Evolutionary conservation across 2,797 vertebrate species (phyloP), one percentile per base, ranked within the genome.

Genomic region (Pterois miles): DNA sequence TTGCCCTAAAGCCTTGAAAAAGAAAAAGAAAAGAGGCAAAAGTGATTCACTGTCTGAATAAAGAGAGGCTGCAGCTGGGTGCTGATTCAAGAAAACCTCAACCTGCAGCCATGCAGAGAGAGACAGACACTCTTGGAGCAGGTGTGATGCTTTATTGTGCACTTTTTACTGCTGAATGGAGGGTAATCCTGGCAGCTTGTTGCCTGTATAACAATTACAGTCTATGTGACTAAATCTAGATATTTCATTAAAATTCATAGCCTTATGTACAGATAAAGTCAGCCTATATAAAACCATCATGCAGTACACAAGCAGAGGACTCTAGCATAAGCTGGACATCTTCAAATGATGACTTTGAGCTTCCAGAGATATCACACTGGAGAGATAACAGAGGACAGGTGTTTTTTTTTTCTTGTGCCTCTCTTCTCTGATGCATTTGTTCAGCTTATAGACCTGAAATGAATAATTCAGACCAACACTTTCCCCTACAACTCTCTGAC

Each of bases 381-480:
- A 85, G 71, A 84, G 80, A 89, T 83, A 86, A 90, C 82, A 80
- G 68, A 87, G 53, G 74, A 80, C 78, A 81, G n/a, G 23, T 76
- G 54, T 71, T 79, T 69, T 62, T 79, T 40, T 40, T 7, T 80
- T 48, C 66, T 77, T 36, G n/a, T 25, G 29, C 25, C 27, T n/a
- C 57, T 34, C 52, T 65, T 74, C 80, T 53, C 54, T 62, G 22
- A 69, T 65, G 27, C 65, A 66, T 86, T 81, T 5, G 25, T 71
- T 85, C 52, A 20, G 65, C 57, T 53, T 80, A 87, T 74, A 63
- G 59, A 80, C 16, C 50, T 54, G 5, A 23, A 2, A 90, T 91
- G 86, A 92, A 91, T 92, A 86, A 91, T 92, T 91, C 87, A 92
- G 53, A 64, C 23, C 65, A 53, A 78, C 77, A 48, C 73, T 65